Evolutionary conservation across 2,113 vertebrate species (phyloP), one percentile per base, ranked within the genome.

Genomic region (Vombatus ursinus): DNA sequence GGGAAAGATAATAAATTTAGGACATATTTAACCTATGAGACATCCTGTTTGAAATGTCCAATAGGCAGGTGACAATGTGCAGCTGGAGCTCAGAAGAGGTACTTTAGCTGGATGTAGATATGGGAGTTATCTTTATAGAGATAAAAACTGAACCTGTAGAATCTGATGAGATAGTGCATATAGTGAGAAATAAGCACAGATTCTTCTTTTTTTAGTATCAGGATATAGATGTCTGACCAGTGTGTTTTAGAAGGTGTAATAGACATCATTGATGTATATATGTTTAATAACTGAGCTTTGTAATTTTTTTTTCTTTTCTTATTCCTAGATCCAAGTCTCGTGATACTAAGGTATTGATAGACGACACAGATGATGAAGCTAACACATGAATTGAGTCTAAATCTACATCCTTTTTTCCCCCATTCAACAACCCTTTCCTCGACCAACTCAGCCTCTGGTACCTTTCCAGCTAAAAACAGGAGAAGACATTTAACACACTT

Each of bases 321-420:
- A 68, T 96, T 94, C 94, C 94, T 22, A 99, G 99, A 97, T 99
- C 99, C 94, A 99, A 99, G 98, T 99, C 99, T 96, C 99, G 99
- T 97, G 99, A 99, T 98, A 99, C 99, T 52, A 99, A 99, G 99
- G 99, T 99, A 94, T 98, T 99, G 97, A 99, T 99, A 98, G 99
- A 99, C 97, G 99, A 99, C 98, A 99, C 99, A 97, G 99, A 99
- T 2, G 99, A 99, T 8, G 99, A 99, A 98, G 99, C 98, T 93
- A 99, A 99, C 99, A 99, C 99, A 99, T 99, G 99, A 99, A 98
- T 96, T 93, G 92, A 94, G 96, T 98, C 97, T 96, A 97, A 93
- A 97, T 97, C 98, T 91, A 23, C 97, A 96, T 97, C 98, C 96
- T 98, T 98, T 97, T 94, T 98, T 98, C 98, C 68, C 98, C 97